Evolutionary conservation across 1,140 invertebrate species (phyloP).

Genomic region (Physella acuta): DNA sequence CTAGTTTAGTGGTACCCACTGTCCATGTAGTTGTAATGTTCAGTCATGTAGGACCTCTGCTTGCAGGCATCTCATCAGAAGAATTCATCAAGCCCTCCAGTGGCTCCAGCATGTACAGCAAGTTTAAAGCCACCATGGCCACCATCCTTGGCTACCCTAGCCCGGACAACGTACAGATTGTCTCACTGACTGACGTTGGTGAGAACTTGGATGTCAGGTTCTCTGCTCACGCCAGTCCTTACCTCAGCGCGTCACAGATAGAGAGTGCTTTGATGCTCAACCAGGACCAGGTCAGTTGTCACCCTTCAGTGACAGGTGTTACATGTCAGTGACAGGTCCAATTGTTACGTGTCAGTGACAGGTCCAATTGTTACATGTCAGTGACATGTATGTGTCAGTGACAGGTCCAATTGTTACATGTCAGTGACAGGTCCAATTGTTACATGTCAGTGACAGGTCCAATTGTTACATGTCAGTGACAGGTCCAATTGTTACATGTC

Average conservation of each 20-base stretch:
- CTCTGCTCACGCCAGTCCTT: slow-evolving; percentile 91
- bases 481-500: slow-evolving; percentile 63
- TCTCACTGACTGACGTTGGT: slow-evolving; percentile 72
- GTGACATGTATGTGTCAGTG: too few relatives aligned
- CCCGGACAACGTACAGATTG: slow-evolving; percentile 89
- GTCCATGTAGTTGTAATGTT: too few relatives aligned
- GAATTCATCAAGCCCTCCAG: slow-evolving; percentile 74
- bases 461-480: slow-evolving; percentile 89
- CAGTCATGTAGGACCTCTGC: too few relatives aligned
- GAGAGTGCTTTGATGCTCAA: slow-evolving; percentile 94
- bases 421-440: too few relatives aligned
- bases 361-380: too few relatives aligned
- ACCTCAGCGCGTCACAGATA: slow-evolving; percentile 89
- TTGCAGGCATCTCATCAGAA: slow-evolving; percentile 86
- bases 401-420: too few relatives aligned
- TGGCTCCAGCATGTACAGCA: slow-evolving; percentile 86
- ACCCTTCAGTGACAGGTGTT: background rate
- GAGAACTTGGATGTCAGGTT: slow-evolving; percentile 77
- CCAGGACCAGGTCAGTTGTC: slow-evolving; percentile 72
- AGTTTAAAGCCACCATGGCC: slow-evolving; percentile 82
- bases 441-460: too few relatives aligned
- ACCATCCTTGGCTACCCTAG: slow-evolving; percentile 73
- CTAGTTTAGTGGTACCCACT: too few relatives aligned
- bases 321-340: background rate
- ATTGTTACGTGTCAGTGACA: too few relatives aligned